A percentile compares a stretch with the other conserved stretches of the same genome.
Conservation (phyloP, 2,888 invertebrate genomes). For the Xestia ashworthii region DNA sequence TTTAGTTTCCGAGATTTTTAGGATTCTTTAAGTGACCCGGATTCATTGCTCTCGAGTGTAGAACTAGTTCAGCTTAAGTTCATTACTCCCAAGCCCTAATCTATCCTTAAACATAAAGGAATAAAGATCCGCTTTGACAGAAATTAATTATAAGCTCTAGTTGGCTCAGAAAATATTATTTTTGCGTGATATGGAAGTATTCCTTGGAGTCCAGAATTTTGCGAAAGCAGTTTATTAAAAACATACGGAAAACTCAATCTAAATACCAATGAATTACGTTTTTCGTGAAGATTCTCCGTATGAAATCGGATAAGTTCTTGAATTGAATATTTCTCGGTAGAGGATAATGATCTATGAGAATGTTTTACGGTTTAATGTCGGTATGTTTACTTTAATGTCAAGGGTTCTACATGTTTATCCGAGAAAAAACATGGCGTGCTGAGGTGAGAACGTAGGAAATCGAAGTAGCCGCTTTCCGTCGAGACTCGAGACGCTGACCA, state of each 20-base stretch:
- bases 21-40: no score
- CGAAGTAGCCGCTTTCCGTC: conserved; percentile 75
- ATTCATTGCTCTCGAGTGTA: no score
- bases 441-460: conserved; percentile 75
- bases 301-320: conserved; percentile 20
- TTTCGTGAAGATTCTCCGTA: conserved; percentile 25
- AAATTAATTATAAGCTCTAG: conserved; percentile 52
- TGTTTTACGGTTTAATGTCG: conserved; percentile 20
- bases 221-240: conserved; percentile 15
- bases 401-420: conserved; percentile 42
- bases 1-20: no score
- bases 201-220: conserved; percentile 35
- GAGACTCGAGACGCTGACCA: conserved; percentile 72
- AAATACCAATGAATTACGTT: conserved; percentile 1
- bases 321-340: conserved; percentile 33
- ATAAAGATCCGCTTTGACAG: conserved; percentile 43
- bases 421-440: conserved; percentile 54
- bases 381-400: conserved; percentile 38
- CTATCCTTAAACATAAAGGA: conserved; percentile 29
- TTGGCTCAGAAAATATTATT: conserved; percentile 53
- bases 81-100: conserved; percentile 21
- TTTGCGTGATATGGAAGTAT: conserved; percentile 38
- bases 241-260: conserved; percentile 3
- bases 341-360: conserved; percentile 26
- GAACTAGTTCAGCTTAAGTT: background rate